Evolutionary conservation across 2,797 vertebrate genomes (phyloP), one percentile per base, ranked within the genome.

Genomic region (Anguilla pacifica): DNA sequence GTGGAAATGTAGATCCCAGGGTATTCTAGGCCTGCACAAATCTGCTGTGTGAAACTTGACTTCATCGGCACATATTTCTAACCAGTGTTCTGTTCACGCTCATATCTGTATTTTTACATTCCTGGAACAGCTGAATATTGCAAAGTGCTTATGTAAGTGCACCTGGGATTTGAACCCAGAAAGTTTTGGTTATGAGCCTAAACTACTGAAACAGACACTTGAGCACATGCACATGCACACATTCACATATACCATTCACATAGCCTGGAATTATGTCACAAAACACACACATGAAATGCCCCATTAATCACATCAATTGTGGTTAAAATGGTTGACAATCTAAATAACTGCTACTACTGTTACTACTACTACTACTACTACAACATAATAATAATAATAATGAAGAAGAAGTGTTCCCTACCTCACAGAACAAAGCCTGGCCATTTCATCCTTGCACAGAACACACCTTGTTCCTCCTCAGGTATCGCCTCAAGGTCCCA

Each of bases 31-130:
- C 55, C 55, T 59, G 6, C 55, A 59, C 11, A 64, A 25, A 25
- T 64, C 22, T 72, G 10, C 74, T 6, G 35, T 43, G 31, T 79
- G 74, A 19, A 79, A 43, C 1, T 19, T 13, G 17, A 19, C 74
- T 79, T 19, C 35, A 22, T 79, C 13, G 74, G 6, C 72, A 74
- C 74, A 79, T 79, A 79, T 79, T 79, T 79, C 74, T 22, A 79
- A 43, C 17, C 74, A 43, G 3, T 19, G 19, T 19, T 79, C 19
- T 15, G 3, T 79, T 7, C 9, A 1, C 13, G 17, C 13, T 46
- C 74, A 25, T 79, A 79, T 79, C 35, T 19, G 74, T 39, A 39
- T 39, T 13, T 39, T 46, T 79, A 43, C 17, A 46, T 79, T 79
- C 74, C 74, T 79, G 39, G 35, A 46, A 79, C 5, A 79, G 22